A percentile compares a stretch with the other conserved stretches of the same genome.
Conservation (phyloP, 2,797 vertebrate genomes). For the Myoxocephalus aenaeus region DNA sequence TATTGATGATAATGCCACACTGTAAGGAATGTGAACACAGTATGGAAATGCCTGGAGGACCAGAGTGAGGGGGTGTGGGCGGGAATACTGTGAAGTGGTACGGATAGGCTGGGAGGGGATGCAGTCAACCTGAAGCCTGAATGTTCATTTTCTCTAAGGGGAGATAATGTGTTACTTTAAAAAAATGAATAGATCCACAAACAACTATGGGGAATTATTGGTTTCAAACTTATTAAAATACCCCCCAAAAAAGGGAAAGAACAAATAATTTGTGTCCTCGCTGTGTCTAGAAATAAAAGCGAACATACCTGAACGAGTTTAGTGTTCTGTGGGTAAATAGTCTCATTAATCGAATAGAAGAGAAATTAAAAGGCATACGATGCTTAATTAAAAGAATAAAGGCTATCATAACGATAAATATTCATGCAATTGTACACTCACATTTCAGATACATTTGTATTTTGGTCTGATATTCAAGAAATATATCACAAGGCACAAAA, state of each 20-base stretch:
- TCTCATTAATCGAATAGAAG: background rate
- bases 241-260: background rate
- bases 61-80: constrained; percentile 20
- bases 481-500: background rate
- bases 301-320: constrained; percentile 10
- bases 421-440: background rate
- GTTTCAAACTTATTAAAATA: constrained; percentile 35
- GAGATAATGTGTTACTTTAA: constrained; percentile 24
- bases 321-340: background rate
- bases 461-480: constrained; percentile 17
- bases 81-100: constrained; percentile 26
- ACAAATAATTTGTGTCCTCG: constrained; percentile 1
- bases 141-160: constrained; percentile 34
- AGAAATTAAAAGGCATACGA: background rate
- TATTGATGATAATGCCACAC: constrained; percentile 84
- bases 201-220: constrained; percentile 17
- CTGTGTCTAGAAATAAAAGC: constrained; percentile 2
- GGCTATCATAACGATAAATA: background rate
- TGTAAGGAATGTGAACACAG: constrained; percentile 78
- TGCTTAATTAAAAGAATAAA: constrained; percentile 11
- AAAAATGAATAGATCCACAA: constrained; percentile 20
- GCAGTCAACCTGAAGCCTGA: constrained; percentile 47
- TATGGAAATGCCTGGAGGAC: constrained; percentile 72
- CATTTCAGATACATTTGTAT: constrained; percentile 26
- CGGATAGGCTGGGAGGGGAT: constrained; percentile 42